Conservation (phyloP, 2,797 vertebrate genomes). For the Gadopsis marmoratus region DNA sequence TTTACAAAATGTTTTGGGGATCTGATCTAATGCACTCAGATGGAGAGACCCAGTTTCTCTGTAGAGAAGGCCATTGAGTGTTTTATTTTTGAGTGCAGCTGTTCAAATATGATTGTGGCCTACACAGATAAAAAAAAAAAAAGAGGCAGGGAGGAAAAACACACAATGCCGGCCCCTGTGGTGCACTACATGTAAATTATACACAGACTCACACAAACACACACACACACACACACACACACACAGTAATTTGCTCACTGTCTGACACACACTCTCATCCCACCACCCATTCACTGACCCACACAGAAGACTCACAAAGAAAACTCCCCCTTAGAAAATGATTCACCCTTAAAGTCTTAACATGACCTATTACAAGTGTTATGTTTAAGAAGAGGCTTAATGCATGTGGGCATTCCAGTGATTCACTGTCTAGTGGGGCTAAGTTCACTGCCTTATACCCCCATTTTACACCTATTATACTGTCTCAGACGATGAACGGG, state of each 20-base stretch:
- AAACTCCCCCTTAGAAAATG: constrained; percentile 66
- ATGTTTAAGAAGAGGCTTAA: constrained; percentile 52
- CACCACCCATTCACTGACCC: constrained; percentile 49
- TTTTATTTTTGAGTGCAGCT: constrained; percentile 80
- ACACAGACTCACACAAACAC: not conserved
- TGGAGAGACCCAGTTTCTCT: constrained; percentile 50
- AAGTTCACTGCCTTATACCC: constrained; percentile 17
- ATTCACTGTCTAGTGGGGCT: constrained; percentile 68
- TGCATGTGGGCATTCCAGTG: constrained; percentile 71
- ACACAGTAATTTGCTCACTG: constrained; percentile 36
- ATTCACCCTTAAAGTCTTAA: constrained; percentile 66
- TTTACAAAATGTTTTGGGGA: constrained; percentile 37
- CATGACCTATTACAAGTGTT: constrained; percentile 65
- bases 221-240: constrained; percentile 18
- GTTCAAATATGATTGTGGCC: constrained; percentile 83
- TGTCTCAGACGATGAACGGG: constrained; percentile 52
- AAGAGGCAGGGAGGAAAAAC: constrained; percentile 58
- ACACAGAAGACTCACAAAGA: constrained; percentile 57
- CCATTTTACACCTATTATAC: constrained; percentile 32
- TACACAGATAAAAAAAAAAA: constrained; percentile 70
- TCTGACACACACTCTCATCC: constrained; percentile 40
- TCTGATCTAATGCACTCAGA: constrained; percentile 39
- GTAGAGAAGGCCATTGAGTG: constrained; percentile 54
- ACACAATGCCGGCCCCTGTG: constrained; percentile 56
- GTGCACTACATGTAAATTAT: constrained; percentile 35